Evolutionary conservation across 2,113 vertebrate species (phyloP), one percentile per base, ranked within the genome.

Genomic region (Girardinichthys multiradiatus): DNA sequence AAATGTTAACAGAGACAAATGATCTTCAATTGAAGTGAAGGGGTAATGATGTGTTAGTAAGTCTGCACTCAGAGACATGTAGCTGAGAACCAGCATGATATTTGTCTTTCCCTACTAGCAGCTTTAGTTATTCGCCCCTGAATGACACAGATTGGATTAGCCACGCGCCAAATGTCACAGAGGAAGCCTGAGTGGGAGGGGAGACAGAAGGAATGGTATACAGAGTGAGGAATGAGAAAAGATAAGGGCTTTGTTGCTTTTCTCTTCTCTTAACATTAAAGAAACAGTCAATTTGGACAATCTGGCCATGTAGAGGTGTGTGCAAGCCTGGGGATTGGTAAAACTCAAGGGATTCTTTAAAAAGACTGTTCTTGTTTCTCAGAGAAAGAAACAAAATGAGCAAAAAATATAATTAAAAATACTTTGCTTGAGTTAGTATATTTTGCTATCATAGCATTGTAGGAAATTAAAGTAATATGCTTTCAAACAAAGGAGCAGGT

Each of bases 71-170:
- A 12, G 68, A 77, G 84, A 83, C 81, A 80, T 76, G n/a, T 4
- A 65, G 68, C 57, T 64, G 64, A 86, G 72, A 77, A 76, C 75
- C 82, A 68, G 69, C 77, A 61, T 83, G 85, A 79, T 88, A 87
- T 88, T 87, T 87, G 87, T 90, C 86, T 87, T 88, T 78, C 77
- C 79, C 72, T 78, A 68, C 45, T 42, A 79, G 82, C 80, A 79
- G 54, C 77, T 63, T 64, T 68, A 82, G 77, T 84, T 81, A 83
- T 74, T 85, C 57, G 21, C 72, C 72, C 72, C 84, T 86, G 87
- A 89, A 83, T 89, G 88, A 90, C 89, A 90, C 71, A 82, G 83
- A 91, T 91, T 86, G 89, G 86, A 92, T 92, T 90, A 91, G 81
- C 87, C 45, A 79, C 63, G 21, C 77, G 27, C 77, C 83, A 91